Evolutionary conservation across 2,113 vertebrate genomes (phyloP), one percentile per base, ranked within the genome.

Genomic region (Trichomycterus rosablanca): DNA sequence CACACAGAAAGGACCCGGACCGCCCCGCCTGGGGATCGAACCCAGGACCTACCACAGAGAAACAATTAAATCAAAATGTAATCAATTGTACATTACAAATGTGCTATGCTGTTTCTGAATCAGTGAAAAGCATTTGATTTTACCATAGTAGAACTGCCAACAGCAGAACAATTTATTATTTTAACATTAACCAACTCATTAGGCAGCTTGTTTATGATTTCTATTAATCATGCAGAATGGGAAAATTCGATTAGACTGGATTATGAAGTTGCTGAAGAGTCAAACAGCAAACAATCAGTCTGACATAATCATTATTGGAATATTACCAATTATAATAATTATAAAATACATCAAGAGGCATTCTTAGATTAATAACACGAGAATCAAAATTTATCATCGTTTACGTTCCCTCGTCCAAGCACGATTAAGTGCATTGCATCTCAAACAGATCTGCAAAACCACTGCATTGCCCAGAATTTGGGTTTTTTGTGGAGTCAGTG

Each of bases 101-200:
- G 7, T 30, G 18, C 15, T 32, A 8, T 2, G n/a, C 12, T 52
- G 9, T 30, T 50, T 30, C 23, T 4, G 15, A 7, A 30, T 30
- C 16, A 30, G 26, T 30, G 26, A 10, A 19, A 51, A 18, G 12
- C 9, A 3, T 2, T 51, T 2, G 0, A 32, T 32, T 51, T 51
- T 32, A 32, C 2, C 28, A 19, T 52, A n/a, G n/a, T n/a, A n/a
- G n/a, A 3, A 52, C 5, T 19, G 4, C 9, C 8, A 8, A 51
- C 16, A 1, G 1, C 26, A 18, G 19, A 52, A 32, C 18, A 18
- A 18, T 51, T 52, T 1, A 35, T 34, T 20, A 34, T 5, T 35
- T 34, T 19, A 52, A 32, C 30, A 32, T 34, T 12, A 52, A 10
- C 9, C 8, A 52, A 52, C 16, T 52, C 9, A 34, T 52, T 52